Conservation (phyloP, 30 jellyfish, hydroid and myxozoan species). For the Aurelia aurita complex sp. Pacific region DNA sequence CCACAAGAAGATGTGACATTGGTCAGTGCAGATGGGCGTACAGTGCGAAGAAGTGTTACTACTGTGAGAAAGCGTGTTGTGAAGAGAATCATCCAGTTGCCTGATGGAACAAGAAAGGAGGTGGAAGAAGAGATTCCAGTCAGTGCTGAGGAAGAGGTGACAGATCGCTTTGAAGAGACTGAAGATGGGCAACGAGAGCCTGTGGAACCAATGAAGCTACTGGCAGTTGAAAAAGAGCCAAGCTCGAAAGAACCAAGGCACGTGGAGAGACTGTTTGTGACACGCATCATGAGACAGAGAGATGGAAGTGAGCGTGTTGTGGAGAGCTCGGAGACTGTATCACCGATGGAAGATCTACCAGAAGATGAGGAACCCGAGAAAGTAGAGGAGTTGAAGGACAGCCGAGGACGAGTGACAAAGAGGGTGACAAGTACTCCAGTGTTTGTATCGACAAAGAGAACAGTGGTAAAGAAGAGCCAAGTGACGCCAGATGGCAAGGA, state of each 20-base stretch:
- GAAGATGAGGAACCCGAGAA: slow-evolving; percentile 80
- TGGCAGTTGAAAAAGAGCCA: neutral
- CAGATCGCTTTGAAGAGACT: slow-evolving; percentile 6
- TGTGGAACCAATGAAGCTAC: neutral
- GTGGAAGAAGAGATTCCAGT: slow-evolving; percentile 84
- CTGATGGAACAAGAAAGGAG: slow-evolving; percentile 83
- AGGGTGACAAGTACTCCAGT: slow-evolving; percentile 65
- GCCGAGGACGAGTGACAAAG: slow-evolving; percentile 59
- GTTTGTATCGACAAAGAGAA: slow-evolving; percentile 64
- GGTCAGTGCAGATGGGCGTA: slow-evolving; percentile 61
- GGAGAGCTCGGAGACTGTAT: slow-evolving; percentile 81
- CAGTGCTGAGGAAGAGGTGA: slow-evolving; percentile 36
- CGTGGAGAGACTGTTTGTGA: slow-evolving; percentile 75
- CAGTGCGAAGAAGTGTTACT: slow-evolving; percentile 46
- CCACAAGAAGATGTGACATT: slow-evolving; percentile 6
- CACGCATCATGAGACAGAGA: slow-evolving; percentile 75
- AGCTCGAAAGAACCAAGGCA: slow-evolving; percentile 59
- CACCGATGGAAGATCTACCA: slow-evolving; percentile 59
- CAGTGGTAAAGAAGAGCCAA: slow-evolving; percentile 54
- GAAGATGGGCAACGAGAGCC: slow-evolving; percentile 14
- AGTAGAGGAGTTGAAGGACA: slow-evolving; percentile 57
- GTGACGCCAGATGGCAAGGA: slow-evolving; percentile 83
- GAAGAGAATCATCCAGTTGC: slow-evolving; percentile 73
- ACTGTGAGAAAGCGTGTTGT: slow-evolving; percentile 77
- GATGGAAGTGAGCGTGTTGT: slow-evolving; percentile 81